Conservation (phyloP, 2,888 invertebrate species). For the Parnassius mnemosyne region DNA sequence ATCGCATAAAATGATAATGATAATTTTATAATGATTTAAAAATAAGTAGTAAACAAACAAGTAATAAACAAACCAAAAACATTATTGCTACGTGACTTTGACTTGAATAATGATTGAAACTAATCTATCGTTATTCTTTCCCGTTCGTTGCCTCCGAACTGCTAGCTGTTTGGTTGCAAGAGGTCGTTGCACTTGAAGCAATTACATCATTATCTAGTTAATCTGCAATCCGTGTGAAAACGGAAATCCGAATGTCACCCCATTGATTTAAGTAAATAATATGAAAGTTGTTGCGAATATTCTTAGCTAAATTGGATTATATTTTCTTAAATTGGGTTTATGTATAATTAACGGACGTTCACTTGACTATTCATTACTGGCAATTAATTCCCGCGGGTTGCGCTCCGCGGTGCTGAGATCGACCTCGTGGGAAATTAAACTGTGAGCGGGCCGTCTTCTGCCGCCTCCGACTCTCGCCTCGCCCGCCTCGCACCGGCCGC, state of each 20-base stretch:
- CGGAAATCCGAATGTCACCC: neutral
- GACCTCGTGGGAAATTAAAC: conserved; percentile 81
- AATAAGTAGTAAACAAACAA: too few relatives aligned
- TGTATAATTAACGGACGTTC: conserved; percentile 77
- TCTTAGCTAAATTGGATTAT: conserved; percentile 27
- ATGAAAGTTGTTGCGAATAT: conserved; percentile 31
- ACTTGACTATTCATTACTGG: conserved; percentile 80
- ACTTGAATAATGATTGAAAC: conserved; percentile 5
- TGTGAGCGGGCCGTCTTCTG: conserved; percentile 76
- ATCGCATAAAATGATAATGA: too few relatives aligned
- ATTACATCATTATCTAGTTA: conserved; percentile 26
- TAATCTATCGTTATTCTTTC: conserved; percentile 22
- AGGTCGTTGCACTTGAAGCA: conserved; percentile 44
- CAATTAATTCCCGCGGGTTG: conserved; percentile 80
- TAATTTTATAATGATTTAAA: too few relatives aligned
- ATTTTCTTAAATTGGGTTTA: conserved; percentile 41
- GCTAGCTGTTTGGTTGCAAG: conserved; percentile 35
- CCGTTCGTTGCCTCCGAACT: conserved; percentile 36
- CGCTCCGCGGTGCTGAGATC: conserved; percentile 77
- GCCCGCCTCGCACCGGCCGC: conserved; percentile 42
- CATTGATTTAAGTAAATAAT: conserved; percentile 2
- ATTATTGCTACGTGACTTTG: neutral
- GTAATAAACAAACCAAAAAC: too few relatives aligned
- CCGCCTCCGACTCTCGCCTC: conserved; percentile 55
- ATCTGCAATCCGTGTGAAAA: conserved; percentile 71